These are phyloP conservation scores for Drosophila bipectinata DNA, from an alignment of 1,140 invertebrate genomes.

Conservation along the genomic window DNA sequence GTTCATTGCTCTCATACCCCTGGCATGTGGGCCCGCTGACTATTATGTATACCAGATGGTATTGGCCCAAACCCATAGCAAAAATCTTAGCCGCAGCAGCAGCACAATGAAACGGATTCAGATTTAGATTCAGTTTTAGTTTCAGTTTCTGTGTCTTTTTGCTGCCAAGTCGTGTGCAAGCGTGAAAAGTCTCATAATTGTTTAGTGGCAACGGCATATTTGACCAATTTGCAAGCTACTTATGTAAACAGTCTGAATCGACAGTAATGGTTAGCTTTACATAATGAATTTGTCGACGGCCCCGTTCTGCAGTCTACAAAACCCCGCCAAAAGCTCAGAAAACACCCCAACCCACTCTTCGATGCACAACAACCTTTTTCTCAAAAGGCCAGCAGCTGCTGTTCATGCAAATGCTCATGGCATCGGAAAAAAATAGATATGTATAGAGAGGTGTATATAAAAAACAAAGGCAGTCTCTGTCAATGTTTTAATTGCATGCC, in stretches of 20 bases:
- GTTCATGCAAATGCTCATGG: constrained; percentile 68
- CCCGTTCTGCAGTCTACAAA: constrained; percentile 34
- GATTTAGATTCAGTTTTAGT: constrained; percentile 38
- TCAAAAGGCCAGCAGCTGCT: constrained; percentile 65
- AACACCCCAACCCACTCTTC: constrained; percentile 19
- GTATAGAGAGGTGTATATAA: background rate
- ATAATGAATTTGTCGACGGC: constrained; percentile 67
- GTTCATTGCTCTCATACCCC: constrained; percentile 56
- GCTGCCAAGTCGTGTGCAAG: constrained; percentile 37
- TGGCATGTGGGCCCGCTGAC: constrained; percentile 9
- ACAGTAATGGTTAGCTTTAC: constrained; percentile 59
- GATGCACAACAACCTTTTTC: constrained; percentile 48
- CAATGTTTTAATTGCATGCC: constrained; percentile 70
- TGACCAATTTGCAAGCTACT: constrained; percentile 69
- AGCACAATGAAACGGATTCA: constrained; percentile 36
- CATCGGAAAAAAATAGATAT: constrained; percentile 29
- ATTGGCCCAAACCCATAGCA: constrained; percentile 28
- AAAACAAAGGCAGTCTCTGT: constrained; percentile 51
- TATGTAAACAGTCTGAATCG: constrained; percentile 66
- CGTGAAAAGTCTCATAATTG: constrained; percentile 76
- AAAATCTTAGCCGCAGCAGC: constrained; percentile 16
- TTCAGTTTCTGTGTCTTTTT: background rate
- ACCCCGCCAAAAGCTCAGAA: background rate
- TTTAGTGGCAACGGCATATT: constrained; percentile 50
- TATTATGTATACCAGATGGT: constrained; percentile 39